Conservation (phyloP, 2,797 vertebrate genomes). For the Morelia viridis region DNA sequence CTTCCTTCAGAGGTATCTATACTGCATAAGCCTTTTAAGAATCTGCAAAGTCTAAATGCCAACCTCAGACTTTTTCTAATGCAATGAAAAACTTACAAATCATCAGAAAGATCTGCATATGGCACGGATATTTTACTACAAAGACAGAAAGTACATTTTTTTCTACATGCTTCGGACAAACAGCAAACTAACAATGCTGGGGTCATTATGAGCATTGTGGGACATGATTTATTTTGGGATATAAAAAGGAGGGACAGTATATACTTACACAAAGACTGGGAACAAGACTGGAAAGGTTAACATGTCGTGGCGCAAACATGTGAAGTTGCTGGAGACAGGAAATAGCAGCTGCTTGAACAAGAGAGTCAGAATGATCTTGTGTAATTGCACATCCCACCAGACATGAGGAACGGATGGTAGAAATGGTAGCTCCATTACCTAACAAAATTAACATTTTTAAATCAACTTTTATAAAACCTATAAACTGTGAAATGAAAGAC, state of each 20-base stretch:
- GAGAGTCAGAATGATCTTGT: constrained; percentile 96
- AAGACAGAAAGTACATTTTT: background rate
- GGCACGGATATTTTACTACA: background rate
- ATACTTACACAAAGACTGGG: constrained; percentile 95
- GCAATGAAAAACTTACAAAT: background rate
- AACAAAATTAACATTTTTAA: constrained; percentile 26
- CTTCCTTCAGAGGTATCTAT: constrained; percentile 25
- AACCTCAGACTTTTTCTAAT: constrained; percentile 21
- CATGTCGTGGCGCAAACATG: constrained; percentile 97
- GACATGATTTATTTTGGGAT: background rate
- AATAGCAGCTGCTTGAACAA: constrained; percentile 97
- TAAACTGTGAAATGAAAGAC: background rate
- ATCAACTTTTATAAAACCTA: background rate
- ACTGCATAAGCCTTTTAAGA: constrained; percentile 12
- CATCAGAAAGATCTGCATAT: background rate
- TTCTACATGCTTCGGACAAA: background rate
- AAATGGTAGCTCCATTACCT: constrained; percentile 94
- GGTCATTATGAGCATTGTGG: background rate
- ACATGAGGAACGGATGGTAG: constrained; percentile 97
- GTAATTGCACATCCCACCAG: constrained; percentile 98
- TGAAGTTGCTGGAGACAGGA: constrained; percentile 98
- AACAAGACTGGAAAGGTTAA: constrained; percentile 97
- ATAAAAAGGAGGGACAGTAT: constrained; percentile 2
- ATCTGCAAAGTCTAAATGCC: constrained; percentile 24
- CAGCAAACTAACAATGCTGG: background rate